Evolutionary conservation across 2,113 vertebrate species (phyloP).

Genomic region (Ophthalmolycus amberensis): DNA sequence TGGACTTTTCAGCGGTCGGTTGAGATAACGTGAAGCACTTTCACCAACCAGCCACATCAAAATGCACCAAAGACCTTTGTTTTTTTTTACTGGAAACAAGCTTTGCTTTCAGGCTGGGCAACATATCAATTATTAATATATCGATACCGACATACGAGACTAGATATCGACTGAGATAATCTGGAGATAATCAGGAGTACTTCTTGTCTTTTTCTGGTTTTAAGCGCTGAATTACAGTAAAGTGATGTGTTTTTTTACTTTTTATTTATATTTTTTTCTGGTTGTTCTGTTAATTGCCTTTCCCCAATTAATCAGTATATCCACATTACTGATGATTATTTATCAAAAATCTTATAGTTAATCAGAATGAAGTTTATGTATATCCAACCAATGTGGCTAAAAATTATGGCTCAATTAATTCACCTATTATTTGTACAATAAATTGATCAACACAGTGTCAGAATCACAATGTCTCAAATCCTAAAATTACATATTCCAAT

Average conservation of each 20-base stretch:
- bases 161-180: neutral
- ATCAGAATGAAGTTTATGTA: conserved; percentile 19
- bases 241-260: neutral
- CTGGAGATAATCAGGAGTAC: neutral
- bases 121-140: neutral
- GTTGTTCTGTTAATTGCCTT: neutral
- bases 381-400: neutral
- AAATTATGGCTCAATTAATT: neutral
- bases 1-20: conserved; percentile 24
- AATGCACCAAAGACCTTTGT: neutral
- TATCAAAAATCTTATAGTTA: neutral
- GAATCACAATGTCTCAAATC: neutral
- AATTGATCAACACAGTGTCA: neutral
- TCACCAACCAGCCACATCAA: conserved; percentile 1
- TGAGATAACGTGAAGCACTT: conserved; percentile 2
- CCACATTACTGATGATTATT: neutral
- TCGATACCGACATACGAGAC: neutral
- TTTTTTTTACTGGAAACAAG: neutral
- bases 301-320: neutral
- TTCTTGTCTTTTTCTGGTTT: neutral
- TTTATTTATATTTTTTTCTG: neutral
- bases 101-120: neutral
- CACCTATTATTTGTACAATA: neutral
- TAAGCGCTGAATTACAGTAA: neutral
- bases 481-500: neutral